These are phyloP conservation scores for Dasyurus viverrinus DNA, from an alignment of 2,113 vertebrate genomes.

Conservation along the genomic window DNA sequence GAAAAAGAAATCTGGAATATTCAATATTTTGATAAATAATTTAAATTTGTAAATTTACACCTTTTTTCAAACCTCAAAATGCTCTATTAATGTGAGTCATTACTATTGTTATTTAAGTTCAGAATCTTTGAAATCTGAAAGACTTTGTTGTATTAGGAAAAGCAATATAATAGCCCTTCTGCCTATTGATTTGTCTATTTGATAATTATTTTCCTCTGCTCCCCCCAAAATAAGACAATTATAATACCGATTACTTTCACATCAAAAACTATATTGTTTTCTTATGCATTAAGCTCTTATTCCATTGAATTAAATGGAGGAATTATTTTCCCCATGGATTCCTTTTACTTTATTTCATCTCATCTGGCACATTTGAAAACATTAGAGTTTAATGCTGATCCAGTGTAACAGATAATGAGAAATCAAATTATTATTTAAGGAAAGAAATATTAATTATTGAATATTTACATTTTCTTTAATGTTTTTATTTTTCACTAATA, in stretches of 20 bases:
- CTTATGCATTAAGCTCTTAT: constrained; percentile 41
- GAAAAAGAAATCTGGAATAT: constrained; percentile 6
- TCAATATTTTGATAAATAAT: constrained; percentile 27
- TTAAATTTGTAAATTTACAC: background rate
- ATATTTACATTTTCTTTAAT: constrained; percentile 39
- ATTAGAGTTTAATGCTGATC: constrained; percentile 39
- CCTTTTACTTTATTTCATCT: background rate
- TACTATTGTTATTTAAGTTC: constrained; percentile 23
- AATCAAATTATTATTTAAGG: constrained; percentile 50
- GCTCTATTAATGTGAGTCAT: background rate
- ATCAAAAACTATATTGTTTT: constrained; percentile 16
- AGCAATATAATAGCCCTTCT: constrained; percentile 25
- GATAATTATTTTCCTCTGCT: background rate
- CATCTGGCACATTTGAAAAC: constrained; percentile 7
- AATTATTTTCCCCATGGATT: background rate
- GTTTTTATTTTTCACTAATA: constrained; percentile 46
- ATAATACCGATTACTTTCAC: background rate
- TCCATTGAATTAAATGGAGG: background rate
- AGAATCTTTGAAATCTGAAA: constrained; percentile 1
- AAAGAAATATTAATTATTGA: constrained; percentile 47
- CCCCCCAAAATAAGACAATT: background rate
- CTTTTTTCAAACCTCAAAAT: background rate
- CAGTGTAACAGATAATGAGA: background rate
- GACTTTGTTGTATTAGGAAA: constrained; percentile 21
- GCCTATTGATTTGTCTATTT: constrained; percentile 8